Conservation (phyloP, 2,113 vertebrate genomes). For the Holacanthus passer region DNA sequence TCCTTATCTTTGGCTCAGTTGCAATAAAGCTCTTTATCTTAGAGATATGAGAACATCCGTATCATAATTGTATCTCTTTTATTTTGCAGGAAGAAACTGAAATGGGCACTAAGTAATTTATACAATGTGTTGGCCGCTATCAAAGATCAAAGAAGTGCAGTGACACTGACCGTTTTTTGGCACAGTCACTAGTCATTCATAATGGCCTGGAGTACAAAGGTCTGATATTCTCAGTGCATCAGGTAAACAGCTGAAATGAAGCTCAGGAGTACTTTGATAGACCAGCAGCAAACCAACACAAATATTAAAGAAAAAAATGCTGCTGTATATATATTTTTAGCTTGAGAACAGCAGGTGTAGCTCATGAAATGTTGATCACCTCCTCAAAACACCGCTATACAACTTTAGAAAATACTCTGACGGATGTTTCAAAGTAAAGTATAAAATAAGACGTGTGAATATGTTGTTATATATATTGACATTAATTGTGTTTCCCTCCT, state of each 20-base stretch:
- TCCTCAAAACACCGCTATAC: neutral
- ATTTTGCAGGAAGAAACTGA: conserved; percentile 15
- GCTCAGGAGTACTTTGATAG: neutral
- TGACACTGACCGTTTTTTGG: neutral
- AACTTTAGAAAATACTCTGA: neutral
- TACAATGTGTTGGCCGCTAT: neutral
- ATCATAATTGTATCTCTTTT: conserved; percentile 40
- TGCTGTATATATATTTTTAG: too few relatives aligned
- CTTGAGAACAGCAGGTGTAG: neutral
- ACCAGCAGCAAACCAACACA: neutral
- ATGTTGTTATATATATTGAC: neutral
- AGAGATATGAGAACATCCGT: conserved; percentile 23
- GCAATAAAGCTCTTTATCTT: conserved; percentile 33
- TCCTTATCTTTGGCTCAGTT: conserved; percentile 44
- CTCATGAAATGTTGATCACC: neutral
- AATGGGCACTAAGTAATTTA: conserved; percentile 15
- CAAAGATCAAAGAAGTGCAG: neutral
- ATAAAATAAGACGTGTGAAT: neutral
- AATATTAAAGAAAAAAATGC: neutral
- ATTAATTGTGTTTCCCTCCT: neutral
- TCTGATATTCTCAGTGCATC: neutral
- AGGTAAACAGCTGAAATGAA: conserved; percentile 9
- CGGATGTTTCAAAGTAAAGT: neutral
- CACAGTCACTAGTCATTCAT: neutral
- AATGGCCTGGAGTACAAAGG: neutral